phyloP scores from a whole-genome alignment of 2,797 vertebrate genomes.

The Falco novaeseelandiae region DNA sequence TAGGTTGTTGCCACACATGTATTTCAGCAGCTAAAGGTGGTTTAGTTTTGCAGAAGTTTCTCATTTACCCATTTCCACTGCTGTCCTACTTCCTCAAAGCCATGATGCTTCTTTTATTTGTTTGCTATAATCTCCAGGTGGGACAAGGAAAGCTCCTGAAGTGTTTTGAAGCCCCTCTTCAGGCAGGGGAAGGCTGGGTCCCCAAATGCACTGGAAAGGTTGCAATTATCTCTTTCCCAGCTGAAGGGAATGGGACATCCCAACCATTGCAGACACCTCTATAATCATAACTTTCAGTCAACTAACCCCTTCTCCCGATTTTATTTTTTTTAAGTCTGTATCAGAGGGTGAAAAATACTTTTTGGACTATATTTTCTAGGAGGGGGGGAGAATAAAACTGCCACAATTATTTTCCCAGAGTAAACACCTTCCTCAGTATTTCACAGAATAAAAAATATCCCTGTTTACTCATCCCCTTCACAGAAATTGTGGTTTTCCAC shows the following conservation, averaged over 20 bases:
- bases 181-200: accelerated
- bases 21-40: not conserved
- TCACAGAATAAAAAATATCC: not conserved
- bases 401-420: not conserved
- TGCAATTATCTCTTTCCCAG: not conserved
- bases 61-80: not conserved
- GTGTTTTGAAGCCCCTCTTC: not conserved
- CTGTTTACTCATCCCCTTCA: not conserved
- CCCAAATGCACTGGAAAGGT: accelerated
- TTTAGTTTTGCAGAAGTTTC: conserved; percentile 25
- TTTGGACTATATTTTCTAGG: not conserved
- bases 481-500: not conserved
- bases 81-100: not conserved
- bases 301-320: not conserved
- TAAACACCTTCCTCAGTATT: not conserved
- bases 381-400: not conserved
- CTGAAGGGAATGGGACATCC: not conserved
- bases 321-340: not conserved
- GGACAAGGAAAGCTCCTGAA: not conserved
- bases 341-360: not conserved
- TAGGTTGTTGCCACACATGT: accelerated
- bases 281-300: not conserved
- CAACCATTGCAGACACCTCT: not conserved
- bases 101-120: not conserved
- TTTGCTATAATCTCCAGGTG: not conserved